phyloP scores from a whole-genome alignment of 2,797 vertebrate genomes.

The Erpetoichthys calabaricus region DNA sequence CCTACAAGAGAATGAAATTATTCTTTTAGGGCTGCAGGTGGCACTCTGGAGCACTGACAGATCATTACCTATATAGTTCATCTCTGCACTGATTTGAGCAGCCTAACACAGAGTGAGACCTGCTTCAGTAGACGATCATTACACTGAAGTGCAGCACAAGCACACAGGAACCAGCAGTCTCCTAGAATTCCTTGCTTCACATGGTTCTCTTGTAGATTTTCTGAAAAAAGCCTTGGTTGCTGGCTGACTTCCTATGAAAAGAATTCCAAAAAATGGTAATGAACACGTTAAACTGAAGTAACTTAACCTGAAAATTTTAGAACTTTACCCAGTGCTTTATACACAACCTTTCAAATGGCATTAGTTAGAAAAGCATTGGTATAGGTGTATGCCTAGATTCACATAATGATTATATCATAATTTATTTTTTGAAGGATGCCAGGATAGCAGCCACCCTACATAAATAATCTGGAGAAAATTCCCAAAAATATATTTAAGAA shows the following conservation, averaged over 20 bases:
- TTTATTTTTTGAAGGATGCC: neutral
- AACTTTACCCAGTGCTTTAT: neutral
- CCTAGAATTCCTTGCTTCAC: constrained; percentile 85
- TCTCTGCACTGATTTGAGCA: no score
- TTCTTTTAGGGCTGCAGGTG: no score
- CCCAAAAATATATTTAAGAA: no score
- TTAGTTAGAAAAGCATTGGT: no score
- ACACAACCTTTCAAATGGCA: no score
- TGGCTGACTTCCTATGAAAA: constrained; percentile 66
- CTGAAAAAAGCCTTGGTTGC: constrained; percentile 61
- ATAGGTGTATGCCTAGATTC: neutral
- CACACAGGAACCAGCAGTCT: constrained; percentile 94
- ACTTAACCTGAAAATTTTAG: neutral
- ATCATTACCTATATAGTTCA: no score
- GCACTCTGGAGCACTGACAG: no score
- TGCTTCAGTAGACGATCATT: constrained; percentile 63
- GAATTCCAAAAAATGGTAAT: neutral
- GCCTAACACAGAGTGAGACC: constrained; percentile 25
- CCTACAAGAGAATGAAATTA: constrained; percentile 36
- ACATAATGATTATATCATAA: neutral
- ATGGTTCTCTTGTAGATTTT: constrained; percentile 47
- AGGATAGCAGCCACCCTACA: no score
- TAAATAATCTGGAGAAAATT: no score
- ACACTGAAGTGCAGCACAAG: constrained; percentile 73
- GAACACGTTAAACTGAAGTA: neutral